phyloP scores from a whole-genome alignment of 2,797 vertebrate species.

The Darevskia nairensis region DNA sequence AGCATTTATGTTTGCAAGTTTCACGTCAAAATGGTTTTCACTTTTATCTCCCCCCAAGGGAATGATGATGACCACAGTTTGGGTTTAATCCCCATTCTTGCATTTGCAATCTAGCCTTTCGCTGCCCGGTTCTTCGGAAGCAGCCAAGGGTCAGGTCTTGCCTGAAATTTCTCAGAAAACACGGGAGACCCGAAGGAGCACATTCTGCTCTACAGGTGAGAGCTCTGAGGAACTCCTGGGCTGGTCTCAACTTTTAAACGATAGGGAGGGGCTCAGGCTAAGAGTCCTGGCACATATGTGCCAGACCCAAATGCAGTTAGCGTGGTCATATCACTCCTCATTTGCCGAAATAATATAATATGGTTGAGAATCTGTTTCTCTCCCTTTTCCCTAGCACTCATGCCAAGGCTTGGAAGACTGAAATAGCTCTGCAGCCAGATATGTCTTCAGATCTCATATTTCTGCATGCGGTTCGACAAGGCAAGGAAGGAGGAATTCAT shows the following conservation, averaged over 20 bases:
- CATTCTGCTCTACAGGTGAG: background rate
- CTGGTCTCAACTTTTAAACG: background rate
- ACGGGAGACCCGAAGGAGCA: background rate
- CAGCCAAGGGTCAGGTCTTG: background rate
- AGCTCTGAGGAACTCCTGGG: constrained; percentile 7
- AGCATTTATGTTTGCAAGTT: background rate
- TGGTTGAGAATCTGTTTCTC: background rate
- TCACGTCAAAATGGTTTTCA: background rate
- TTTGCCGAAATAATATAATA: background rate
- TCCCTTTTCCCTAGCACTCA: background rate
- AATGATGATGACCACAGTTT: background rate
- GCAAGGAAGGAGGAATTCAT: background rate
- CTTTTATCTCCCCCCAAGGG: background rate
- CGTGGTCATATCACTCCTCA: background rate
- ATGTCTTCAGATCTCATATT: background rate
- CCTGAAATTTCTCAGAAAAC: background rate
- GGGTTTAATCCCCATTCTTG: background rate
- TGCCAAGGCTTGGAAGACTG: background rate
- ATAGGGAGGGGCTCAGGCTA: background rate
- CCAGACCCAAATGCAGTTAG: background rate
- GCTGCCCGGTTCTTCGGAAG: background rate
- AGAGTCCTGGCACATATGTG: background rate
- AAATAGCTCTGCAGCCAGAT: background rate
- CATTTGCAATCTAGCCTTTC: background rate
- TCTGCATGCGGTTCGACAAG: background rate